These are phyloP conservation scores for Paguma larvata DNA, from an alignment of 2,797 vertebrate species.

Conservation along the genomic window DNA sequence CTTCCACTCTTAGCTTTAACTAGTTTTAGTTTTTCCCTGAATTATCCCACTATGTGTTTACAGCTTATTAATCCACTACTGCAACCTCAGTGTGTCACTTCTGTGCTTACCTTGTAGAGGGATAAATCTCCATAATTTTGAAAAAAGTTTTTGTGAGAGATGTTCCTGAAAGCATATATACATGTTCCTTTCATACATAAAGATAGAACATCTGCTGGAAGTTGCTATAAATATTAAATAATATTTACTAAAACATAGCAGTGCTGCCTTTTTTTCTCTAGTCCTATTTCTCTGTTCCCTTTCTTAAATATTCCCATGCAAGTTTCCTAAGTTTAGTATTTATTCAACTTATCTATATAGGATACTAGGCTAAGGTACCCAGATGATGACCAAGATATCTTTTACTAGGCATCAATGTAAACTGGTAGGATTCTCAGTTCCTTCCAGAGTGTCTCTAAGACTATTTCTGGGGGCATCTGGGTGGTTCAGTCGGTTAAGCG, in stretches of 20 bases:
- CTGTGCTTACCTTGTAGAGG: background rate
- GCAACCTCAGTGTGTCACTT: background rate
- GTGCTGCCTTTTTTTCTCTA: background rate
- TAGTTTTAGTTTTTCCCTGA: background rate
- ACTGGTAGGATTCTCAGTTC: background rate
- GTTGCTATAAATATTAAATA: slow-evolving; percentile 16
- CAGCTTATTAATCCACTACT: background rate
- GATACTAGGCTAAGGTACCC: background rate
- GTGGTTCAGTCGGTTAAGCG: too few relatives aligned
- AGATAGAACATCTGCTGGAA: background rate
- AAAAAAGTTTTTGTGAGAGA: background rate
- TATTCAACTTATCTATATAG: background rate
- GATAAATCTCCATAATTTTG: background rate
- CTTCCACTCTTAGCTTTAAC: background rate
- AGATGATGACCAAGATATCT: background rate
- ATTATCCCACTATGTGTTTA: background rate
- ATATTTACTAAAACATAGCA: background rate
- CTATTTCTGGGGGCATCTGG: background rate
- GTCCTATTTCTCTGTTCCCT: background rate
- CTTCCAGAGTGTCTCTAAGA: background rate
- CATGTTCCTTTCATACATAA: background rate
- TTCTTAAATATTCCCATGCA: background rate
- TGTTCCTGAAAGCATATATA: background rate
- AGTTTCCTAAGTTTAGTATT: background rate
- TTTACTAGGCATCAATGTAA: background rate